Percentiles rank a stretch among this genome's conserved stretches.
Conservation (phyloP, 2,888 invertebrate genomes). For the Sussaba pulchella region DNA sequence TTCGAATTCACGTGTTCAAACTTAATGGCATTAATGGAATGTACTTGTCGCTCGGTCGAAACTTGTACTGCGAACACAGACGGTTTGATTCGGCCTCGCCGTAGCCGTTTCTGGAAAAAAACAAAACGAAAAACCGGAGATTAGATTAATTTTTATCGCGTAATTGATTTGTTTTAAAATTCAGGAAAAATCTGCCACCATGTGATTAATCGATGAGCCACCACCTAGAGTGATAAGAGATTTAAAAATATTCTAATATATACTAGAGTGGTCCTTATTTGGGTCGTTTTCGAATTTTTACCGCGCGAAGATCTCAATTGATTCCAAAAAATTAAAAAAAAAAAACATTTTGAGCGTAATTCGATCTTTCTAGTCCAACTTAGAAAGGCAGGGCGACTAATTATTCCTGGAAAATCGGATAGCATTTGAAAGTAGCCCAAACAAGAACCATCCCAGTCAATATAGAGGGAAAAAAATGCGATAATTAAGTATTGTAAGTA, state of each 20-base stretch:
- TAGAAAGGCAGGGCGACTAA: too few species aligned
- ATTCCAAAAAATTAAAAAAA: too few species aligned
- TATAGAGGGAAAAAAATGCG: too few species aligned
- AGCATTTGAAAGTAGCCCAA: too few species aligned
- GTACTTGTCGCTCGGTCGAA: slow-evolving; percentile 88
- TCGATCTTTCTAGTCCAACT: neutral
- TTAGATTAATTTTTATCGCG: slow-evolving; percentile 15
- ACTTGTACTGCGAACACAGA: slow-evolving; percentile 87
- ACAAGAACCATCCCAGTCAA: too few species aligned
- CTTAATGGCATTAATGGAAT: slow-evolving; percentile 84
- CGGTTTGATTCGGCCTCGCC: slow-evolving; percentile 86
- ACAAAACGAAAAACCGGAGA: slow-evolving; percentile 50
- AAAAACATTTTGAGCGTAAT: too few species aligned
- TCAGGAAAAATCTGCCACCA: neutral
- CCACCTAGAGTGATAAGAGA: neutral
- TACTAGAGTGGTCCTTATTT: too few species aligned
- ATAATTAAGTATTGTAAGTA: too few species aligned
- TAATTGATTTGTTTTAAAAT: neutral
- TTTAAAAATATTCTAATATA: slow-evolving; percentile 16
- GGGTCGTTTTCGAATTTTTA: too few species aligned
- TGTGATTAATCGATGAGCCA: neutral
- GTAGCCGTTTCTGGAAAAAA: slow-evolving; percentile 86
- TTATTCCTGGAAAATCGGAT: too few species aligned
- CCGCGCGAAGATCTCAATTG: too few species aligned
- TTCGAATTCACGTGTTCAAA: slow-evolving; percentile 82